Base-by-base conservation (phyloP, 1,140 invertebrate species). In the Atta colombica region DNA sequence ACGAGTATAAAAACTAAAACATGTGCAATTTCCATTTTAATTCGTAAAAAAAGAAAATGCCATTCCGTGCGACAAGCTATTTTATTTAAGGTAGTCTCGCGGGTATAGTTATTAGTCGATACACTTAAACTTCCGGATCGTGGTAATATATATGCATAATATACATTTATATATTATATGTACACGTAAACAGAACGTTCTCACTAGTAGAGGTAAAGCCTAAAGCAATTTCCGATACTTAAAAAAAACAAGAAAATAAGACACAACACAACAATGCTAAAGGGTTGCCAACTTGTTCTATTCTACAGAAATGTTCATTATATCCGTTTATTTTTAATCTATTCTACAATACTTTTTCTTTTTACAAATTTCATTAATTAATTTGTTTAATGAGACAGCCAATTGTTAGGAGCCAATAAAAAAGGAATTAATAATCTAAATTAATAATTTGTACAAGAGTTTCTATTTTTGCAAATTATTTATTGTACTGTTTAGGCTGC, bases 11-110 rank as follows among this genome's bases (percentile, higher is more conserved):
- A 84, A 72, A 58, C 31, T 69, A 74, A 55, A 81, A 81, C 58
- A 80, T 68, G 80, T 84, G 72, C 77, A 85, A 89, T 90, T 87
- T 89, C 35, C 35, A 75, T 88, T 77, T 35, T 65, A 31, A 39
- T 68, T 75, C 61, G 55, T 74, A 51, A 77, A 87, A 12, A 3
- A 61, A 65, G 75, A 60, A 63, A 55, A 31, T n/a, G 65, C 21
- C 77, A 49, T 60, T 61, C 8, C 53, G 28, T 31, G 31, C 39
- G 74, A 74, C 84, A 85, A 85, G 74, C 28, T 74, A 88, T 49
- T 81, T 87, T 77, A 60, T n/a, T 66, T 61, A 63, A 65, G 39
- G 10, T 35, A 71, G 35, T 58, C 51, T 60, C 69, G 84, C 77
- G 77, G 58, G 55, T 85, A 87, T 72, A 82, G 31, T 71, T 69